Evolutionary conservation across 2,797 vertebrate genomes (phyloP), one percentile per base, ranked within the genome.

Genomic region (Trachurus trachurus): DNA sequence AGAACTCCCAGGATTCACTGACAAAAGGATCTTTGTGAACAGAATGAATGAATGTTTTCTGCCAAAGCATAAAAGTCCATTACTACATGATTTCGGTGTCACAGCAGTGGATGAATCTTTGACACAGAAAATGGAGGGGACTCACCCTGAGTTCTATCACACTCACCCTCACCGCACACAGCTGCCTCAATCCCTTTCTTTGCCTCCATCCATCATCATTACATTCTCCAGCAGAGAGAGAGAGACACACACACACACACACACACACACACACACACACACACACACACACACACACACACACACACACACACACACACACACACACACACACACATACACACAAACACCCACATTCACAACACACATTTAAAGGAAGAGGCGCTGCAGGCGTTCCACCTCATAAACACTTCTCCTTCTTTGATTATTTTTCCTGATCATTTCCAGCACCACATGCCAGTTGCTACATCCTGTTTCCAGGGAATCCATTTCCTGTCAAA

Each of bases 361-460:
- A 76, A 78, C 56, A 64, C 4, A 76, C 73, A 74, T 47, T 74
- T 61, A 79, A 89, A 90, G 76, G 75, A 87, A 82, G 85, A 86
- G 81, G 74, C 74, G 71, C 89, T 84, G 78, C 81, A 86, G 86
- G 89, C 86, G 72, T 90, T 93, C 88, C 80, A 80, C 87, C 85
- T 90, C 89, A 91, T 93, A 91, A 93, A 89, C 90, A 88, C 88
- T 87, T 81, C 82, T 90, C 85, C 79, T 66, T 81, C 76, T 92
- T 86, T 93, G 90, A 92, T 92, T 92, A 90, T 93, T 91, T 91
- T 92, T 88, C 78, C 85, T 90, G 87, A 91, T 91, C 79, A 90
- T 92, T 91, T 92, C 89, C 88, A 91, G 84, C 60, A 2, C 80
- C 22, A 21, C 79, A 80, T 3, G 73, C 81, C 84, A 91, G 89